Evolutionary conservation across 2,797 vertebrate species (phyloP), one percentile per base, ranked within the genome.

Genomic region (Macropodus opercularis): DNA sequence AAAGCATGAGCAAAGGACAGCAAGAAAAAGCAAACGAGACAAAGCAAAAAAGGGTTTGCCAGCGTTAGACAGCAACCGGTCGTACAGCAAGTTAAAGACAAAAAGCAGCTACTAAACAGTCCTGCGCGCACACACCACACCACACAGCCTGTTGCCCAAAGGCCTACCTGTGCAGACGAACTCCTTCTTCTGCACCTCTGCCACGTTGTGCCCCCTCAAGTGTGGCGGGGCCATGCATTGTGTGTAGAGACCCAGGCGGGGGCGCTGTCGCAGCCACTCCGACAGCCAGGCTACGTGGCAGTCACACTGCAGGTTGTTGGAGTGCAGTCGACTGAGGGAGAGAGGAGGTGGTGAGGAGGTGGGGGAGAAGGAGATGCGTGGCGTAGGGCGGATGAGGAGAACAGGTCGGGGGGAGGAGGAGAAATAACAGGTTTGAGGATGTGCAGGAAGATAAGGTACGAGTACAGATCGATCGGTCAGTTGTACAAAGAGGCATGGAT

Each of bases 271-370:
- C 79, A 99, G 91, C 97, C 97, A 99, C 85, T 98, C 97, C 0
- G 97, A 98, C 62, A 99, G 91, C 97, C 97, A 99, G 70, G 97
- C 95, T 81, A 98, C 93, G 69, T 98, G 94, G 86, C 97, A 99
- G 65, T 99, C 97, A 50, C 97, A 99, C 52, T 94, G 94, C 67
- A 99, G 92, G 91, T 95, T 98, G 92, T 99, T 99, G 69, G 96
- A 98, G 83, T 99, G 97, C 31, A 99, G 95, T 44, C 97, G 97
- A 79, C 97, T 99, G 57, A 32, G 11, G 18, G 38, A 24, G 21
- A 19, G 39, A 52, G 43, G 22, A 27, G 14, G 44, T 2, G 26
- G 42, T 11, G 22, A 19, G 14, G 35, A 2, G 47, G 12, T 27
- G 34, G 6, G 6, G 3, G 32, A 17, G 29, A 49, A 23, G 40